These are phyloP conservation scores for Tupiocoris notatus DNA, from an alignment of 2,888 invertebrate genomes.

Conservation along the genomic window DNA sequence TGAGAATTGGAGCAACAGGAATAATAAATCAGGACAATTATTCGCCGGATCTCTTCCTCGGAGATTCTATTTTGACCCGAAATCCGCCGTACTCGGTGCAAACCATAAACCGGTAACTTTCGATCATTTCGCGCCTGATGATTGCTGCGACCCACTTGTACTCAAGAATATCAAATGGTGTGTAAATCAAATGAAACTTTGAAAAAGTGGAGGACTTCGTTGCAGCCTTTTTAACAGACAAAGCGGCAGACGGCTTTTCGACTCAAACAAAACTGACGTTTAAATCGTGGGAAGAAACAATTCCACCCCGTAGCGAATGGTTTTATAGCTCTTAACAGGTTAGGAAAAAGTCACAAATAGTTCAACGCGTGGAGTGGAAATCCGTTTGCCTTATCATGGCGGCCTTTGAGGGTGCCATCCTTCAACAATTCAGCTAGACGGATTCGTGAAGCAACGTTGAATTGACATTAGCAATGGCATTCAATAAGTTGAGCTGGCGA, in stretches of 20 bases:
- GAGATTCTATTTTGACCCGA: no score
- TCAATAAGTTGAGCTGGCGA: slow-evolving; percentile 31
- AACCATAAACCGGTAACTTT: neutral
- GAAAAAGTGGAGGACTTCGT: no score
- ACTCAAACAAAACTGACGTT: neutral
- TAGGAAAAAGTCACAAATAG: slow-evolving; percentile 33
- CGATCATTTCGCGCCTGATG: no score
- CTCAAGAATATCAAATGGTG: no score
- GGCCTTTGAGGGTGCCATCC: slow-evolving; percentile 17
- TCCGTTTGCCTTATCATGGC: slow-evolving; percentile 30
- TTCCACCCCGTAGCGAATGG: neutral
- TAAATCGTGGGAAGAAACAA: slow-evolving; percentile 14
- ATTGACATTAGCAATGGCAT: slow-evolving; percentile 41
- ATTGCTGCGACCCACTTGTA: no score
- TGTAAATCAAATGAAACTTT: no score
- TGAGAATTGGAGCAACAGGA: no score
- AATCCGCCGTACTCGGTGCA: no score
- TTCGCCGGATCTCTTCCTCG: no score
- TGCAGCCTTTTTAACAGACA: no score
- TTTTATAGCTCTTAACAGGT: slow-evolving; percentile 16
- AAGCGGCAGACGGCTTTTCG: neutral
- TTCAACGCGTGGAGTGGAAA: slow-evolving; percentile 35
- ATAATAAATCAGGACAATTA: no score
- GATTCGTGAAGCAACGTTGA: slow-evolving; percentile 29
- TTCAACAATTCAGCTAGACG: slow-evolving; percentile 4